Evolutionary conservation across 2,797 vertebrate genomes (phyloP).

Genomic region (Peromyscus eremicus): DNA sequence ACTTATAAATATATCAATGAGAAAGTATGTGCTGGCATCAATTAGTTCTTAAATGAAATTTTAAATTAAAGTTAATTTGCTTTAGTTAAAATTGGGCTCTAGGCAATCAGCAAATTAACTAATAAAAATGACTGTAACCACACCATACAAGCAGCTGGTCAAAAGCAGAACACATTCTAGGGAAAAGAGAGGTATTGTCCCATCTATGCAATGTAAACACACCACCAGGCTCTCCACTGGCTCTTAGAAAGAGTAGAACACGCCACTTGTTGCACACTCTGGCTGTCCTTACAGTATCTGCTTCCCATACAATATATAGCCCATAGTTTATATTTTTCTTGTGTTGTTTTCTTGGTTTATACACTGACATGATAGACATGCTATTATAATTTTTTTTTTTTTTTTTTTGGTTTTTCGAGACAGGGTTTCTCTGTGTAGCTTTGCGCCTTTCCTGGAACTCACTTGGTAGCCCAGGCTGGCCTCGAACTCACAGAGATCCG

Average conservation of each 20-base stretch:
- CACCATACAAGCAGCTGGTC: not conserved
- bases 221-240: not conserved
- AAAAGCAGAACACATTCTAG: not conserved
- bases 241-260: slow-evolving; percentile 18
- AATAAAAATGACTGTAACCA: not conserved
- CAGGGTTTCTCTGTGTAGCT: too few relatives aligned
- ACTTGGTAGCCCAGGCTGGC: too few relatives aligned
- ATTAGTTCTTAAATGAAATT: slow-evolving; percentile 20
- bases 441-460: too few relatives aligned
- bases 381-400: not conserved
- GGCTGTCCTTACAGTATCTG: not conserved
- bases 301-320: not conserved
- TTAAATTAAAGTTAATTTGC: slow-evolving; percentile 38
- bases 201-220: not conserved
- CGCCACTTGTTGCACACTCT: not conserved
- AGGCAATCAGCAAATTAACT: slow-evolving; percentile 43
- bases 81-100: not conserved
- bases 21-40: slow-evolving; percentile 5
- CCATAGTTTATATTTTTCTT: not conserved
- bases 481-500: too few relatives aligned
- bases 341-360: not conserved
- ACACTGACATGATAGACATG: not conserved
- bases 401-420: too few relatives aligned
- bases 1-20: slow-evolving; percentile 28
- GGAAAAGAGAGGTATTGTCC: not conserved